These are phyloP conservation scores for Dendrolimus punctatus DNA, from an alignment of 1,140 invertebrate genomes.

Conservation along the genomic window DNA sequence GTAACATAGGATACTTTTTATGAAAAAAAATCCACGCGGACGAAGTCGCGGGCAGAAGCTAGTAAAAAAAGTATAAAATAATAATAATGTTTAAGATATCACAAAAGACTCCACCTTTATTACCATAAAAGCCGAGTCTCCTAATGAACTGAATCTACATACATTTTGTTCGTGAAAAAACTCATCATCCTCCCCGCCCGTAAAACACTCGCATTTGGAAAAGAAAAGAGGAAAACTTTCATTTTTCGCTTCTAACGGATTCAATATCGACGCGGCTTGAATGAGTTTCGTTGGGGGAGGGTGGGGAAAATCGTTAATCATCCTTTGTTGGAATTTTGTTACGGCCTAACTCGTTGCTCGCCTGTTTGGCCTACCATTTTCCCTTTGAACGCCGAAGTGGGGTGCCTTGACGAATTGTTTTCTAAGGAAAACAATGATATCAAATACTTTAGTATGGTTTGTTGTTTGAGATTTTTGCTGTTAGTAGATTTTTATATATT, in stretches of 20 bases:
- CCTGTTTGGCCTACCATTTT: slow-evolving; percentile 65
- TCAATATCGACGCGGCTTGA: slow-evolving; percentile 68
- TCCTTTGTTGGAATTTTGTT: slow-evolving; percentile 71
- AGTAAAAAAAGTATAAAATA: no score
- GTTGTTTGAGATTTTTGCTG: no score
- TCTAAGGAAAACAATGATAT: slow-evolving; percentile 43
- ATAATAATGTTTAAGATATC: no score
- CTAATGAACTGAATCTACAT: not conserved
- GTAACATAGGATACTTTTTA: no score
- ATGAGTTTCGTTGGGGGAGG: slow-evolving; percentile 52
- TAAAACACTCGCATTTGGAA: slow-evolving; percentile 29
- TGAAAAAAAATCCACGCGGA: no score
- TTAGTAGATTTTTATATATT: no score
- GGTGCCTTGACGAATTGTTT: slow-evolving; percentile 66
- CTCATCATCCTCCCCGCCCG: slow-evolving; percentile 4
- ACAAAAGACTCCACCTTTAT: no score
- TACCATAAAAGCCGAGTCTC: no score
- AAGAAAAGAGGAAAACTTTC: slow-evolving; percentile 63
- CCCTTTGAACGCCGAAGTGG: slow-evolving; percentile 50
- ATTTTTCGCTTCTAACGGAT: slow-evolving; percentile 67
- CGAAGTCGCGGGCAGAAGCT: no score
- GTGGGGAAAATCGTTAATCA: slow-evolving; percentile 69
- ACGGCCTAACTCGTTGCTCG: slow-evolving; percentile 68
- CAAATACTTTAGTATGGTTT: slow-evolving; percentile 6
- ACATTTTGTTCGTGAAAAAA: not conserved